A percentile compares a stretch with the other conserved stretches of the same genome.
These are phyloP conservation scores for Takifugu ocellatus DNA, from an alignment of 2,797 vertebrate species.

Conservation along the genomic window DNA sequence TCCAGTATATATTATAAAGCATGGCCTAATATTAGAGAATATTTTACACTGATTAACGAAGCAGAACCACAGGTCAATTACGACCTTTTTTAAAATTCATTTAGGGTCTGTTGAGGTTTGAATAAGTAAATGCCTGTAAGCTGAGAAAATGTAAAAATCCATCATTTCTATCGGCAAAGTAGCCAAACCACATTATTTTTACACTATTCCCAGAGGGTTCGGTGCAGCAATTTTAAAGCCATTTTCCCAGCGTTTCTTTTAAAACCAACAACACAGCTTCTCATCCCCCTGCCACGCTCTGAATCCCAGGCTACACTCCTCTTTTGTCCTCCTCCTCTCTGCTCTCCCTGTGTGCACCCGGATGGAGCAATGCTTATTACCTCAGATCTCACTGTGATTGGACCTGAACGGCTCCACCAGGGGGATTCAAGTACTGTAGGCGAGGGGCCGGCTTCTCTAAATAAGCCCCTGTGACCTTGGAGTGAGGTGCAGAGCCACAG, in stretches of 20 bases:
- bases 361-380: constrained; percentile 29
- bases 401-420: constrained; percentile 44
- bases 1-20: background rate
- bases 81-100: too few relatives aligned
- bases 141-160: background rate
- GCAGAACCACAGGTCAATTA: too few relatives aligned
- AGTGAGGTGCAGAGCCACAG: constrained; percentile 37
- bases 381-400: constrained; percentile 42
- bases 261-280: background rate
- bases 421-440: constrained; percentile 43
- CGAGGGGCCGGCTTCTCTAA: constrained; percentile 3
- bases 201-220: background rate
- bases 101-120: background rate
- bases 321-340: constrained; percentile 24
- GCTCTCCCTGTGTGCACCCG: constrained; percentile 19
- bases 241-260: constrained; percentile 3
- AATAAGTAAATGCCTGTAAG: background rate
- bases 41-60: too few relatives aligned
- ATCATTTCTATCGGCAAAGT: background rate
- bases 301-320: constrained; percentile 18
- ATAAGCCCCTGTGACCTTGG: constrained; percentile 55
- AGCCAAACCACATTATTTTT: background rate
- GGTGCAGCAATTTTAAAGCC: constrained; percentile 4
- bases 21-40: background rate
- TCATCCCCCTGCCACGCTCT: background rate